Evolutionary conservation across 2,888 invertebrate species (phyloP), one percentile per base, ranked within the genome.

Genomic region (Mystacides longicornis): DNA sequence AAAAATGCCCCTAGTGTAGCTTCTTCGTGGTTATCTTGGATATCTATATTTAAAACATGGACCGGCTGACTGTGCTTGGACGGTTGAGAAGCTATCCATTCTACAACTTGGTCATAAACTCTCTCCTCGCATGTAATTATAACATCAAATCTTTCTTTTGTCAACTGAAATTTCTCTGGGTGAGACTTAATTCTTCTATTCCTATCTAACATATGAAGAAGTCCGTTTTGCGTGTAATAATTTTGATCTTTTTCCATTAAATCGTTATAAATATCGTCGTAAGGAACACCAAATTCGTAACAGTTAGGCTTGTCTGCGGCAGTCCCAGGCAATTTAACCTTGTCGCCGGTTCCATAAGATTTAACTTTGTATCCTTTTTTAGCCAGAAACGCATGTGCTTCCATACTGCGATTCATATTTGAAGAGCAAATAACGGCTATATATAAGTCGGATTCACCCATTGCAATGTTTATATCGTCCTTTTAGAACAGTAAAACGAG

Each of bases 331-430:
- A 99, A 77, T 71, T 99, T 99, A 1, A 99, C 98, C 74, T 92
- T 90, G 67, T 93, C 93, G 7, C 93, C 93, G 23, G 93, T 93
- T 16, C 94, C 94, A 74, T 87, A 97, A 0, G 96, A 97, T 68
- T 89, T 85, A 0, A 99, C 97, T 68, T 86, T 86, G 69, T 93
- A 98, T 14, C 98, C 98, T 67, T 96, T 96, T 77, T 99, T 99
- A 54, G 93, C 90, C 49, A 99, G 76, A 72, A 96, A 95, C 56
- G 92, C 92, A 76, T 99, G 99, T 16, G 98, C 98, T 77, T 99
- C 99, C 99, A 99, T 99, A 66, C 96, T 97, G 57, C 99, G 82
- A 70, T 99, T 99, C 94, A 99, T 99, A 71, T 99, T 99, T 67
- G 96, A 97, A 7, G 98, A 98, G 76, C 99, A 99, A 64, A 96